Base-by-base conservation (phyloP, 2,113 vertebrate genomes). In the Erpornis zantholeuca region DNA sequence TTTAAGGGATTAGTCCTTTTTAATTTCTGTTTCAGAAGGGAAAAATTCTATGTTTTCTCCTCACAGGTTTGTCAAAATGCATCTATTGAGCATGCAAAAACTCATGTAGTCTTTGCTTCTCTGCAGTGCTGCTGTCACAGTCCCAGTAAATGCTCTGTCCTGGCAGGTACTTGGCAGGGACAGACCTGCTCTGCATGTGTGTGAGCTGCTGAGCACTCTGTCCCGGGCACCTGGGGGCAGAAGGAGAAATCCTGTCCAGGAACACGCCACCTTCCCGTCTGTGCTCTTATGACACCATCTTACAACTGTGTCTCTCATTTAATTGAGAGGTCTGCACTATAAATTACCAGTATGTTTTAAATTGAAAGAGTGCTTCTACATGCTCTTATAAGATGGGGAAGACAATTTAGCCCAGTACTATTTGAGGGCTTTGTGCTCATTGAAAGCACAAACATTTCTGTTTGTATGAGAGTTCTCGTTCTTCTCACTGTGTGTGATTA, bases 291-390 rank as follows among this genome's bases (percentile, higher is more conserved):
- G 21, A 33, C 17, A 23, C 35, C 38, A 7, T 7, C 35, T 81
- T 71, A 52, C 29, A 2, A 3, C 3, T 0, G 0, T 14, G 16
- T 18, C 20, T 82, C 35, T 57, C 31, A 12, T 53, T 49, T 64
- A 33, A 50, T 27, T 53, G 66, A 69, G 73, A 54, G 44, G 3
- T n/a, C 57, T 76, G 28, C 14, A 9, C 17, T 69, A 10, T 13
- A 53, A 88, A 50, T 50, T 56, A 12, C 15, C 15, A 11, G 19
- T 19, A 28, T 56, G 85, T 75, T 68, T 53, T n/a, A 52, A 63
- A n/a, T 31, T 61, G 23, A 6, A 44, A 42, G 52, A 56, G n/a
- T 40, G 24, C 12, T 82, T 63, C 52, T 50, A 27, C 4, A 3
- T 29, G 16, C 65, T 60, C 9, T 0, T 0, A 8, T 36, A 45